Base-by-base conservation (phyloP, 1,140 invertebrate genomes). In the Chrysopa pallens region DNA sequence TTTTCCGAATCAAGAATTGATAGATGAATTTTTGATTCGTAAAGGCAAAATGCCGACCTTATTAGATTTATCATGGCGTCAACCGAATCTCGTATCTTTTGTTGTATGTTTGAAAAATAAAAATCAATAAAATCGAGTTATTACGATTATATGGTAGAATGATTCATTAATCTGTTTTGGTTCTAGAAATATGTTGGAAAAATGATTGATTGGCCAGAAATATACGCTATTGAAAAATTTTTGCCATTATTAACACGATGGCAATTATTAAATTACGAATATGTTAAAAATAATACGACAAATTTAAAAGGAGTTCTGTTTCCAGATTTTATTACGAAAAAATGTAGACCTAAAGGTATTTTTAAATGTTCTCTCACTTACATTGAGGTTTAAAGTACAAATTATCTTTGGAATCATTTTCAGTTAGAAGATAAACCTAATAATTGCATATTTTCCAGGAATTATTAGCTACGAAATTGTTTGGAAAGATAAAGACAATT, bases 191-290 rank as follows among this genome's bases (percentile, higher is more conserved):
- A 84, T 50, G 73, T 82, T 57, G 63, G 61, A 0, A 64, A 62
- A 42, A 69, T 76, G 51, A 54, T 86, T 35, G 64, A 67, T 43
- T 90, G 84, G 84, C 69, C 76, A n/a, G 70, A 76, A 53, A 66
- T 74, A 15, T 85, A 87, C 54, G 69, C 76, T 35, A 74, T 84
- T 44, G 72, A 78, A 48, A 88, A 88, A 60, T 76, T 84, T 46
- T 65, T 88, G 42, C 80, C 83, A 0, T 54, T 90, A 9, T 53
- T 81, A 5, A 84, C 78, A 1, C 68, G 81, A 38, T 83, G 79
- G 78, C 76, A 78, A 50, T 50, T 78, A 31, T 35, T 60, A 38
- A 59, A 72, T 55, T 48, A 47, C 27, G 28, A 44, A 33, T 7
- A 40, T 61, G 48, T 48, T 53, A 49, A 36, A 51, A 43, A 42